Base-by-base conservation (phyloP, 2,797 vertebrate species). In the Sebastes minor region DNA sequence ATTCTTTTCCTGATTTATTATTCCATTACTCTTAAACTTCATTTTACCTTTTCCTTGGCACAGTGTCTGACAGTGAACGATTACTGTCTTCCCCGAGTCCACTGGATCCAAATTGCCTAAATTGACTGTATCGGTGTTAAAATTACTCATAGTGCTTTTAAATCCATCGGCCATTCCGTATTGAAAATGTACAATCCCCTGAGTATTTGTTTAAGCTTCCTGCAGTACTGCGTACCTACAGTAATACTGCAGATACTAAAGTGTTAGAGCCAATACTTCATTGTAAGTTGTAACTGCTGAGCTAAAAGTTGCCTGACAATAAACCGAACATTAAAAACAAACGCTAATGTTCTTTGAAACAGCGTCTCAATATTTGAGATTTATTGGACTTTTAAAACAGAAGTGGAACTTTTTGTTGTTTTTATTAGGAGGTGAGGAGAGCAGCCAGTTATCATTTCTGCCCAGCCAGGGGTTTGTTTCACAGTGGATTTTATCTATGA, bases 391-490 rank as follows among this genome's bases (percentile, higher is more conserved):
- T 56, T 38, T 30, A 5, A 59, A 42, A 16, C 20, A 23, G 16
- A 46, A 8, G 57, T 49, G 38, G 10, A 59, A 16, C 13, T 30
- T 74, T 30, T 66, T n/a, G 6, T 52, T 49, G 11, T 22, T 68
- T 78, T 27, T 57, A 23, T 42, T 14, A 27, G 35, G 23, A 27
- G 9, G 30, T 1, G 30, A 46, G 9, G 3, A 38, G 12, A 38
- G 25, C 2, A 65, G 27, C 3, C 11, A 65, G 5, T 32, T 64
- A 55, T 52, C 23, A 30, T 79, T 78, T 78, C 12, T 49, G n/a
- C 56, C 73, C 75, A 74, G 78, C 71, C 73, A 70, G 76, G 72
- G 72, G 76, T 81, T 81, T 76, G 79, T 73, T 63, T 52, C 49
- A 61, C 7, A 74, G 22, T 59, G 7, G n/a, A 55, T 64, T n/a